Evolutionary conservation across 2,888 invertebrate species (phyloP).

Genomic region (Aquatica leii): DNA sequence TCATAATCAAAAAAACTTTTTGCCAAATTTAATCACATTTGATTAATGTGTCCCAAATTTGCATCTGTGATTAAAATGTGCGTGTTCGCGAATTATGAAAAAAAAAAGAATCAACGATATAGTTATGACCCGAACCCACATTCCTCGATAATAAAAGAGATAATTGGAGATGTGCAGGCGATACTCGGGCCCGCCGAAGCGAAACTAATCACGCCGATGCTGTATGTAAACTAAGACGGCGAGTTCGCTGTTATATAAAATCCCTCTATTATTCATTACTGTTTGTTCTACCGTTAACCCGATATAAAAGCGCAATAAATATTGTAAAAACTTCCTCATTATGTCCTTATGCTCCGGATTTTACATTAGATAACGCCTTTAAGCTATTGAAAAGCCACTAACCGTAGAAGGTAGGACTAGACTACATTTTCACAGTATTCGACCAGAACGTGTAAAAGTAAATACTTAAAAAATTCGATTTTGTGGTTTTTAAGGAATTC

Average conservation of each 20-base stretch:
- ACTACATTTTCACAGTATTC: constrained; percentile 1
- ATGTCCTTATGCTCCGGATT: constrained; percentile 27
- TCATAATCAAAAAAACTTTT: too few species aligned
- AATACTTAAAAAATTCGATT: not conserved
- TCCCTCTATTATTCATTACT: constrained; percentile 29
- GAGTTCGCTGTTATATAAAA: constrained; percentile 11
- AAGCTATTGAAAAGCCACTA: constrained; percentile 24
- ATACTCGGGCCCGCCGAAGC: constrained; percentile 31
- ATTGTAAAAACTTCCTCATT: constrained; percentile 28
- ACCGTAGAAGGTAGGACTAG: constrained; percentile 7
- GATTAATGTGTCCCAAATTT: too few species aligned
- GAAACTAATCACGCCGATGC: constrained; percentile 35
- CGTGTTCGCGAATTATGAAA: constrained; percentile 6
- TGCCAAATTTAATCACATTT: too few species aligned
- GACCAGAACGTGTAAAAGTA: too few species aligned
- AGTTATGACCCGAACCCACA: constrained; percentile 26
- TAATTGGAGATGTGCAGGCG: constrained; percentile 34
- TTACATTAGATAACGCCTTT: constrained; percentile 21
- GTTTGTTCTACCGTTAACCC: constrained; percentile 29
- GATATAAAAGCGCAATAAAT: constrained; percentile 28
- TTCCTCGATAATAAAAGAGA: constrained; percentile 36
- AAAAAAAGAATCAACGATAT: constrained; percentile 17
- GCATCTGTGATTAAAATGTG: not conserved
- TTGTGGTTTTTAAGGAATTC: too few species aligned
- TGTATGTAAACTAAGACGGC: constrained; percentile 33